Conservation (phyloP, 2,113 vertebrate genomes). For the Aphelocoma coerulescens region DNA sequence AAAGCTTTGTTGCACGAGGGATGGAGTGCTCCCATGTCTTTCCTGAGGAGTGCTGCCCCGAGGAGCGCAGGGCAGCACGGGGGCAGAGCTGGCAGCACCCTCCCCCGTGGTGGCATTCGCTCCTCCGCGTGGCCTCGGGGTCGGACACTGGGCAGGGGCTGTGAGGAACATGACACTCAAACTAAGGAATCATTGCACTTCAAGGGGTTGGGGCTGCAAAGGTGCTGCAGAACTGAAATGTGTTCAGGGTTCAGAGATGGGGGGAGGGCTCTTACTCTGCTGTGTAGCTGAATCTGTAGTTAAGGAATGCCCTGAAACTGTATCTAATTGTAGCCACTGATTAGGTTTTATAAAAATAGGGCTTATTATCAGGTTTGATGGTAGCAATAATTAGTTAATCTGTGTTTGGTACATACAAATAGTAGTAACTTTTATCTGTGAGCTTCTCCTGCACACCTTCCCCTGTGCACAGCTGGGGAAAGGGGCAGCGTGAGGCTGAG, state of each 20-base stretch:
- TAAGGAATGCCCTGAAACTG: neutral
- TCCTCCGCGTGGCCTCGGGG: neutral
- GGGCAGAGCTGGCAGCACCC: neutral
- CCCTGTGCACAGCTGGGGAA: neutral
- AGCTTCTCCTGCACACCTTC: neutral
- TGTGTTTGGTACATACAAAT: neutral
- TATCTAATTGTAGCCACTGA: neutral
- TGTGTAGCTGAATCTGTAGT: neutral
- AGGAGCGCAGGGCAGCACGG: neutral
- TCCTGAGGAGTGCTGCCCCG: neutral
- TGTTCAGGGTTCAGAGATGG: neutral
- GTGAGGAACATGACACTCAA: fast-evolving
- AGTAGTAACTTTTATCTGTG: neutral
- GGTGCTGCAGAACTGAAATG: neutral
- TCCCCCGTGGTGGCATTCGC: neutral
- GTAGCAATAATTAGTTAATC: neutral
- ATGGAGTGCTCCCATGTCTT: fast-evolving
- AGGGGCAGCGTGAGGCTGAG: neutral
- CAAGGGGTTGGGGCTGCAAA: neutral
- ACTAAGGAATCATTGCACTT: neutral
- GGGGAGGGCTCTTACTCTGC: neutral
- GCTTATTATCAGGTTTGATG: neutral
- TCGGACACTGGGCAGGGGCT: neutral
- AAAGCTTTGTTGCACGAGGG: neutral
- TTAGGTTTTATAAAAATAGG: neutral